Base-by-base conservation (phyloP, 2,888 invertebrate genomes). In the Tuberolachnus salignus region DNA sequence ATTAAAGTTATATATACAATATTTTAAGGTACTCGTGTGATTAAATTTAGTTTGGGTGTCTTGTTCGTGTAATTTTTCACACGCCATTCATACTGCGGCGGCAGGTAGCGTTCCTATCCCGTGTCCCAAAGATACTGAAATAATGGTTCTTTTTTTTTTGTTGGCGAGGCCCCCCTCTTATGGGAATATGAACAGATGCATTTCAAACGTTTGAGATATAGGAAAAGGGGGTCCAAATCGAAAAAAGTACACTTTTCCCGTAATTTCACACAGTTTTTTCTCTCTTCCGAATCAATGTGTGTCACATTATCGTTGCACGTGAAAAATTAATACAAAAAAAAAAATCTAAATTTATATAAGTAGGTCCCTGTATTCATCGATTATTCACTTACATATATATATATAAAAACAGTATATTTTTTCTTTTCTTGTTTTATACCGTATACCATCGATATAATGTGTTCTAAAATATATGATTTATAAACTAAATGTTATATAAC, bases 181-280 rank as follows among this genome's bases (percentile, higher is more conserved):
- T 64, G 73, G 73, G 73, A 73, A 73, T 14, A 53, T 53, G 73
- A 73, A 73, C 73, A 73, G 73, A 73, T 73, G 73, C 23, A 53
- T 53, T 72, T 64, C 53, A 42, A n/a, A 63, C n/a, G 42, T 73
- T 72, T 53, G 73, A 73, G 44, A 73, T 55, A 16, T 21, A 57
- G 3, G 26, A 26, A 26, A 63, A 53, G 51, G 78, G 78, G 78
- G 57, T 59, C 51, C 46, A 78, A 59, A 8, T 19, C 11, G 49
- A 78, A 78, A 78, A 78, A 78, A 69, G 23, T 59, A 59, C 57
- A 34, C 23, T 67, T 78, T 78, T n/a, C 59, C 42, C n/a, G 44
- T 57, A 49, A 26, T 64, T 57, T 69, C 59, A 49, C 78, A 75
- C 78, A 74, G 64, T 49, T 74, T 64, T 74, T 69, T 34, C 34